phyloP scores from a whole-genome alignment of 2,888 invertebrate species.

The Conus canariensis region DNA sequence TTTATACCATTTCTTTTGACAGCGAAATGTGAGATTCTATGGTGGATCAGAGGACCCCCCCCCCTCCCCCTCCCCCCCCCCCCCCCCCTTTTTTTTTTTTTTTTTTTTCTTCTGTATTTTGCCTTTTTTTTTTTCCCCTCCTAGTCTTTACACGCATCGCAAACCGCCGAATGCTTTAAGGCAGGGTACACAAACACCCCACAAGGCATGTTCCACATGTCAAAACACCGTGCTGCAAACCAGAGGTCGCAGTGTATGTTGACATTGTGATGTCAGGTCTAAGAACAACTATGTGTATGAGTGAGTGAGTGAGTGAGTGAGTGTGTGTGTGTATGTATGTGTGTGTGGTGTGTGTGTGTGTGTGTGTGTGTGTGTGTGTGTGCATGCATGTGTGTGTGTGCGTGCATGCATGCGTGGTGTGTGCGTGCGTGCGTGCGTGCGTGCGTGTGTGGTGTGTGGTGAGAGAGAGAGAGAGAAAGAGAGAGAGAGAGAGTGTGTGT shows the following conservation, averaged over 20 bases:
- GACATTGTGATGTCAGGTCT: not conserved
- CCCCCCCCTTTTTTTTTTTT: too few species aligned
- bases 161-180: not conserved
- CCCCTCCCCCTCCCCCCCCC: too few species aligned
- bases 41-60: too few species aligned
- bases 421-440: too few species aligned
- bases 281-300: not conserved
- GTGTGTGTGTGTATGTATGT: conserved; percentile 25
- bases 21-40: too few species aligned
- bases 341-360: conserved; percentile 4
- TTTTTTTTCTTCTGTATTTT: too few species aligned
- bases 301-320: conserved; percentile 11
- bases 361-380: not conserved
- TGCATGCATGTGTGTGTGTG: too few species aligned
- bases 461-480: too few species aligned
- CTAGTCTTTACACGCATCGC: not conserved
- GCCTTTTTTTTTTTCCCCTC: too few species aligned
- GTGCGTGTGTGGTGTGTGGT: too few species aligned
- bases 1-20: not conserved
- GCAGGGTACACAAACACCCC: not conserved
- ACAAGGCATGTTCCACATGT: not conserved
- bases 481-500: too few species aligned
- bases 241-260: not conserved
- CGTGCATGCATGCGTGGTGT: too few species aligned
- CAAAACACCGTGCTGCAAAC: not conserved